phyloP scores from a whole-genome alignment of 2,888 invertebrate species.

The Saturnia pavonia region DNA sequence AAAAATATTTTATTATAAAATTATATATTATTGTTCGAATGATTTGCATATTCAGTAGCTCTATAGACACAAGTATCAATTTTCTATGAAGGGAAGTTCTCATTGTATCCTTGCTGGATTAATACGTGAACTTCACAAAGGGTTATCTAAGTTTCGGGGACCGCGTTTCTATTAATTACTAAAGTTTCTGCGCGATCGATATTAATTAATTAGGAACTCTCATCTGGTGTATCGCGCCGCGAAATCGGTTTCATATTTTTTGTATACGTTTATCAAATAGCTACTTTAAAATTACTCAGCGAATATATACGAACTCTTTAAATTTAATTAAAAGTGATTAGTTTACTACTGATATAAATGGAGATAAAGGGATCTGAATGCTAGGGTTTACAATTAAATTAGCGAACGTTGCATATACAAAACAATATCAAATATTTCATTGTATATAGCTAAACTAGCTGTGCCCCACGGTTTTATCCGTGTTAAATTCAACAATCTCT shows the following conservation, averaged over 20 bases:
- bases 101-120: constrained; percentile 68
- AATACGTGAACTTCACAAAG: constrained; percentile 73
- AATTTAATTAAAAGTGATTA: constrained; percentile 1
- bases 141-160: constrained; percentile 73
- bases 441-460: too few relatives aligned
- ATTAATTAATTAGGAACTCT: constrained; percentile 69
- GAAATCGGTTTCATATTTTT: constrained; percentile 11
- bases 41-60: constrained; percentile 32
- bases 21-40: neutral
- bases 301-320: too few relatives aligned
- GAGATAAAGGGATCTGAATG: too few relatives aligned
- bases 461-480: too few relatives aligned
- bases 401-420: too few relatives aligned
- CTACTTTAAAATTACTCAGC: neutral
- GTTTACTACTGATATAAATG: neutral
- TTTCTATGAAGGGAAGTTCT: constrained; percentile 55
- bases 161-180: constrained; percentile 76
- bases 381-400: too few relatives aligned
- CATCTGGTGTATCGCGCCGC: constrained; percentile 27
- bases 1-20: neutral
- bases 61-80: constrained; percentile 50
- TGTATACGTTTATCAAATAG: neutral
- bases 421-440: too few relatives aligned
- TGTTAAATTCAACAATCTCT: too few relatives aligned
- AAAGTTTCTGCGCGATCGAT: constrained; percentile 64